Percentiles rank a stretch among this genome's conserved stretches.
Conservation (phyloP, 2,797 vertebrate species). For the Darevskia mixta region DNA sequence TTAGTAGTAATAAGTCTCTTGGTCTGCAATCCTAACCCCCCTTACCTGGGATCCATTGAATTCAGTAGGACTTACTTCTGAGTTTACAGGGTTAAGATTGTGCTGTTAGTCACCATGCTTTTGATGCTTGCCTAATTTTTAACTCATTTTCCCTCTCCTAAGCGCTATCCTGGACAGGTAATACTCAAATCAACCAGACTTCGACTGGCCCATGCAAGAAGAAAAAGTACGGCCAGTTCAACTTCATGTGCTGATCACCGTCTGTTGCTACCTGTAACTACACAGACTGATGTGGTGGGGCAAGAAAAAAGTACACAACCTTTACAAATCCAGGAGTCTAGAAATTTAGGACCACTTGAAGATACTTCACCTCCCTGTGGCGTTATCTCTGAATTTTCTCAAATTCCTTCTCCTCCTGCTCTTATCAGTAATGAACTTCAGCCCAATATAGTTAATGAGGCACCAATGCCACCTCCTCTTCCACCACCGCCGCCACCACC, state of each 20-base stretch:
- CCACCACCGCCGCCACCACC: constrained; percentile 77
- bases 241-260: constrained; percentile 69
- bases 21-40: neutral
- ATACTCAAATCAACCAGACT: constrained; percentile 92
- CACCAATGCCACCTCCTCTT: constrained; percentile 67
- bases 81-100: neutral
- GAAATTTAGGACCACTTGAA: constrained; percentile 76
- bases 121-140: neutral
- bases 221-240: constrained; percentile 76
- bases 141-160: constrained; percentile 51
- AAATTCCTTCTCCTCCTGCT: constrained; percentile 69
- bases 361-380: constrained; percentile 77
- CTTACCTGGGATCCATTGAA: neutral
- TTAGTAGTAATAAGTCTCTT: neutral
- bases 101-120: neutral
- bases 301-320: constrained; percentile 66
- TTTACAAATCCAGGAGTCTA: constrained; percentile 61
- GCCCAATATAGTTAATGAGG: constrained; percentile 51
- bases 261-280: constrained; percentile 79
- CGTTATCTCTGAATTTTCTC: constrained; percentile 73
- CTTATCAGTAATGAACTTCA: constrained; percentile 59
- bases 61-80: neutral
- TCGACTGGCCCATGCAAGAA: constrained; percentile 81
- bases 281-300: constrained; percentile 80
- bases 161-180: constrained; percentile 95